A percentile compares a stretch with the other conserved stretches of the same genome.
phyloP scores from a whole-genome alignment of 2,113 vertebrate genomes.

The Corvus hawaiiensis region DNA sequence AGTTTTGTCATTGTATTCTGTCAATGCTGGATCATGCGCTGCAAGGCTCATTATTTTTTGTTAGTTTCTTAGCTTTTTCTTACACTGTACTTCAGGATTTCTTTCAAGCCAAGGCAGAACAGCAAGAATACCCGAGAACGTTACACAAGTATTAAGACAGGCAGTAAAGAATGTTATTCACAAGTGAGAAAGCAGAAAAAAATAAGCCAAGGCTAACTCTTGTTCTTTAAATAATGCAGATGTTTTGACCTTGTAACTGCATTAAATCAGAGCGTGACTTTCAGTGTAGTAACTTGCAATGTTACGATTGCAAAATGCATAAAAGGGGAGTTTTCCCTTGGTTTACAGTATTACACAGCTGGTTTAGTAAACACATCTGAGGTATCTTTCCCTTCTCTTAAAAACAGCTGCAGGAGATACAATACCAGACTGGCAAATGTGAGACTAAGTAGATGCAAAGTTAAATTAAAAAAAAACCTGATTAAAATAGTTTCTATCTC shows the following conservation, averaged over 20 bases:
- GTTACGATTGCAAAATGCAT: neutral
- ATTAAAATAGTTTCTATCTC: neutral
- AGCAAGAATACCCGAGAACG: neutral
- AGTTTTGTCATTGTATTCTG: neutral
- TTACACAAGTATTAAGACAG: neutral
- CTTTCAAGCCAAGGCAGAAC: neutral
- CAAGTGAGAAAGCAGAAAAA: neutral
- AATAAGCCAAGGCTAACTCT: neutral
- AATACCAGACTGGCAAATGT: neutral
- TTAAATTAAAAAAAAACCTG: neutral
- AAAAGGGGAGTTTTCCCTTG: neutral
- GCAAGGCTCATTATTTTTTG: neutral
- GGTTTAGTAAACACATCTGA: neutral
- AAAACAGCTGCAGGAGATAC: neutral
- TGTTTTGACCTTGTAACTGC: neutral
- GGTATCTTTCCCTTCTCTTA: neutral
- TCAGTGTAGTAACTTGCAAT: neutral
- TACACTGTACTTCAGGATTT: neutral
- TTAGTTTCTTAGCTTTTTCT: neutral
- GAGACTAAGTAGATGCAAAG: neutral
- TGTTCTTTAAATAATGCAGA: neutral
- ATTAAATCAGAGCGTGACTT: neutral
- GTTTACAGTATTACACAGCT: neutral
- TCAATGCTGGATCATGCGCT: neutral
- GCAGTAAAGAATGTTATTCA: neutral